These are phyloP conservation scores for Lobophora halterata DNA, from an alignment of 2,888 invertebrate species.

Conservation along the genomic window DNA sequence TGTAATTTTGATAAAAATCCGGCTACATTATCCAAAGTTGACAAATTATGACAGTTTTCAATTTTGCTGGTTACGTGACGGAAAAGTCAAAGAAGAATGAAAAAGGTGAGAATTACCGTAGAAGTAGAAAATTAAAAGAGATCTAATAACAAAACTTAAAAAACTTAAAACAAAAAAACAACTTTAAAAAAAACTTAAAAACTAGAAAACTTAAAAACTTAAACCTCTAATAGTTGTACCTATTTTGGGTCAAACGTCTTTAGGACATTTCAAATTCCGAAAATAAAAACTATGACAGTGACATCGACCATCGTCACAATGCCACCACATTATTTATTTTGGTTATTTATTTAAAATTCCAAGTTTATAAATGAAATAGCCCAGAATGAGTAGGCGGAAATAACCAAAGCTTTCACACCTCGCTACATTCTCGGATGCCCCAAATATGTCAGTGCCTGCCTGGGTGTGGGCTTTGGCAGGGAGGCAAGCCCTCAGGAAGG, in stretches of 20 bases:
- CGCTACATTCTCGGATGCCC: conserved; percentile 39
- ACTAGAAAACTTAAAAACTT: too few relatives aligned
- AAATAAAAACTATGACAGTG: conserved; percentile 28
- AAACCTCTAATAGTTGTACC: too few relatives aligned
- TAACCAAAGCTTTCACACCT: conserved; percentile 16
- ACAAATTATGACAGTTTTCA: conserved; percentile 1
- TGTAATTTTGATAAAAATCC: conserved; percentile 2
- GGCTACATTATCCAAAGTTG: conserved; percentile 3
- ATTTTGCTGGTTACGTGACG: background rate
- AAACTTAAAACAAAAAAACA: too few relatives aligned
- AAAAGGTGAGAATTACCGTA: too few relatives aligned
- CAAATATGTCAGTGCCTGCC: conserved; percentile 51
- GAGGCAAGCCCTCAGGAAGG: conserved; percentile 35
- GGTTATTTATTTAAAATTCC: conserved; percentile 34
- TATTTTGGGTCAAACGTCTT: too few relatives aligned
- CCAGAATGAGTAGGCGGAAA: conserved; percentile 44
- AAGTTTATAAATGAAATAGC: conserved; percentile 36
- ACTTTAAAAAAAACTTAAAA: too few relatives aligned
- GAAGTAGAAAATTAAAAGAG: too few relatives aligned
- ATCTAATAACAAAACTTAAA: too few relatives aligned
- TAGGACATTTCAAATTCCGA: conserved; percentile 38
- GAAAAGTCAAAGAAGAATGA: too few relatives aligned
- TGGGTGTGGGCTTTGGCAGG: conserved; percentile 41
- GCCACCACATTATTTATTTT: conserved; percentile 38
- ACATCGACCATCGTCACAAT: conserved; percentile 48